Base-by-base conservation (phyloP, 2,797 vertebrate genomes). In the Aeoliscus strigatus region DNA sequence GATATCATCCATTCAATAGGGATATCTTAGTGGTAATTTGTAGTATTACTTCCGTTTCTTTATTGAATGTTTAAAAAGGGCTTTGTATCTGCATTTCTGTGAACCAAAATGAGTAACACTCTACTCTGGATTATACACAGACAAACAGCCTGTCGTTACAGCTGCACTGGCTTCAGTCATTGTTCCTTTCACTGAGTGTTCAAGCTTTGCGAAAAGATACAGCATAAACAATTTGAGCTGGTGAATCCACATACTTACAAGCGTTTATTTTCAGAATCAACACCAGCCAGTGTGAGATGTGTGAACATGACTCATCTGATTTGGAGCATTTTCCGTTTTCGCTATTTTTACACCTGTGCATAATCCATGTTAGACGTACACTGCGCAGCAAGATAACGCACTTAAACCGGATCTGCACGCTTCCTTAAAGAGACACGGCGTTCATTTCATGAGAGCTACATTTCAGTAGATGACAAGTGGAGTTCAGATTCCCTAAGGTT, bases 311-410 rank as follows among this genome's bases (percentile, higher is more conserved):
- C 34, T 67, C 36, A 61, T 49, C 9, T 14, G 9, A 41, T 36
- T 23, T 60, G 40, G 44, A 58, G 36, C 2, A 0, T 33, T 40
- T 43, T 39, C 43, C 33, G 29, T 62, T 55, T 55, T 38, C 8
- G 42, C 13, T 51, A 47, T 61, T 64, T 67, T 54, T 48, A 36
- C 15, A 39, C 53, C n/a, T 4, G 39, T 47, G 43, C 40, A 38
- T 62, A 52, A 52, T 56, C 48, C 38, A 51, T 39, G 40, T 49
- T 24, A 30, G 27, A 47, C 0, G 3, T 14, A 25, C 37, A 45
- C 26, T 59, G 41, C 45, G 29, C 33, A 39, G 40, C 38, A 39
- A 1, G 25, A 41, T 46, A 48, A 26, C 34, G 48, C 32, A 14
- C 24, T 3, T 0, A 28, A 2, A n/a, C 35, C 2, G n/a, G n/a